Evolutionary conservation across 2,888 invertebrate genomes (phyloP), one percentile per base, ranked within the genome.

Genomic region (Timema cristinae): DNA sequence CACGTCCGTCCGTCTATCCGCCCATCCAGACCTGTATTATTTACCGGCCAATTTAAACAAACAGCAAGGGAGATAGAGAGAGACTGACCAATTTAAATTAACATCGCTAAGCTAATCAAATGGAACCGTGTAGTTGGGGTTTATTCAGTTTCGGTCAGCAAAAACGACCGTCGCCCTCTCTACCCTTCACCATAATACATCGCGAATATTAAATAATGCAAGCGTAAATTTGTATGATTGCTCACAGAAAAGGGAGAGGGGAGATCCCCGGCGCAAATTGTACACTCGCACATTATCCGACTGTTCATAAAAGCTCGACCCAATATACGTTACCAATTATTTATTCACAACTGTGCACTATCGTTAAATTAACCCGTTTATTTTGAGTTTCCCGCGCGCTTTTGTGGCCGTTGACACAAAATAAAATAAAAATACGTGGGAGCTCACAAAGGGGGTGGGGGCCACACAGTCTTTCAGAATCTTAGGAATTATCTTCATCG

Each of bases 201-300:
- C 11, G 47, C 32, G 63, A 63, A 47, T 63, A 71, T 71, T 71
- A 71, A 72, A 72, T 72, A 72, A 72, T 72, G 71, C 71, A 72
- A 63, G 68, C 68, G 71, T 69, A 66, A 72, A 72, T 72, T 72
- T 72, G 71, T 72, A 68, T 72, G 71, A 72, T 72, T 72, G 68
- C 72, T 72, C 72, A 51, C 69, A 72, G 69, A 72, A 72, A 72
- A 69, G 69, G 72, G 68, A 66, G 15, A 32, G 32, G 63, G 63
- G 63, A 47, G 6, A 32, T 32, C 32, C 32, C 32, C 47, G 47
- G 47, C 63, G 32, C 63, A 63, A 63, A 63, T 63, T 63, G 63
- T 48, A 13, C 63, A 8, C 11, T 63, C 48, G 32, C 63, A 32
- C 63, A 32, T 63, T 63, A 63, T 48, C 63, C 63, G 63, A 32